Base-by-base conservation (phyloP, 1,140 invertebrate species). In the Polypedilum vanderplanki region DNA sequence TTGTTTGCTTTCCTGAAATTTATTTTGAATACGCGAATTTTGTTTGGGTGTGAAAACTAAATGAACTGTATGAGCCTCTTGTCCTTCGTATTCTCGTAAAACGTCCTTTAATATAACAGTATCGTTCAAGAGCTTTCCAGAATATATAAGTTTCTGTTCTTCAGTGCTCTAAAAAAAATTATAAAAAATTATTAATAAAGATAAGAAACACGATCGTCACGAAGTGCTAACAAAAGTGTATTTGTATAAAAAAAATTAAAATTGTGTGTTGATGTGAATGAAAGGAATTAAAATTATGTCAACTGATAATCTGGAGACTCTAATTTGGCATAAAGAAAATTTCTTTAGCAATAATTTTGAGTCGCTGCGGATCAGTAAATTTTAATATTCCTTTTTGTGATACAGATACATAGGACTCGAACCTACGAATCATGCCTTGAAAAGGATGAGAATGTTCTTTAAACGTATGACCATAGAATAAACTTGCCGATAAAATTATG, bases 61-160 rank as follows among this genome's bases (percentile, higher is more conserved):
- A 83, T 95, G 93, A 78, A 95, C 88, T 73, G 91, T 95, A 79
- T 93, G 90, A 67, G 86, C 87, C 65, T 89, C 86, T 77, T 89
- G 87, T 41, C 87, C 88, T 77, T 93, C 90, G 77, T 90, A 91
- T 67, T 88, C 88, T 70, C 90, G 85, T 41, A 96, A 84, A 40
- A 96, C 87, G 82, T 96, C 93, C 80, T 93, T 93, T 40, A 96
- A 80, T 75, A 88, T 86, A 33, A 88, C 84, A 41, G 88, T 86
- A 82, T 97, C 93, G 64, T 87, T 89, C 74, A 97, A 81, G 12
- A 96, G 83, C 80, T 93, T 91, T n/a, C 94, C 94, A 8, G 92
- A 95, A 83, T 96, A 96, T 78, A 96, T 96, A 0, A 97, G 85
- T 82, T 93, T 94, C 80, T 95, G 93, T 77, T 93, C 91, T 76